phyloP scores from a whole-genome alignment of 1,140 invertebrate genomes.

The Nasonia giraulti region DNA sequence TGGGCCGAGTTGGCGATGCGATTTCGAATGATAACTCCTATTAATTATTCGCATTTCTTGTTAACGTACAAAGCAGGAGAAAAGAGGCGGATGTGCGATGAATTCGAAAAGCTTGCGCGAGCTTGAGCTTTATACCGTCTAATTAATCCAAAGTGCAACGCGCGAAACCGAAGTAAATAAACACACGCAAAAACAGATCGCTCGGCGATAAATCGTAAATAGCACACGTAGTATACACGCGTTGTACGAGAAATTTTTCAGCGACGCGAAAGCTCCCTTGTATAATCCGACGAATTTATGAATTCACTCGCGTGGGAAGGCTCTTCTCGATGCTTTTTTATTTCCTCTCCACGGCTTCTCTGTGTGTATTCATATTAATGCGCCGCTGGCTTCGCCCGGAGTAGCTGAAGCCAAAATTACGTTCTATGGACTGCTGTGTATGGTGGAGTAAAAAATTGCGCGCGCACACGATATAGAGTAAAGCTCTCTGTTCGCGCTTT shows the following conservation, averaged over 20 bases:
- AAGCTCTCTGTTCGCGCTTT: background rate
- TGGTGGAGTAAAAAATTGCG: background rate
- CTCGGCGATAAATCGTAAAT: background rate
- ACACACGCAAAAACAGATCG: background rate
- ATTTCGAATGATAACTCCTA: background rate
- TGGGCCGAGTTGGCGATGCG: background rate
- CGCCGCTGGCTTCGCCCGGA: background rate
- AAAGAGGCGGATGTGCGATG: too few species aligned
- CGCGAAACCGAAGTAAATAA: too few species aligned
- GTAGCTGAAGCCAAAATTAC: background rate
- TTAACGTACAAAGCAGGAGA: too few species aligned
- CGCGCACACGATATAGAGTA: background rate
- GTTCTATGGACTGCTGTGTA: background rate
- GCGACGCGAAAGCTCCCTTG: background rate
- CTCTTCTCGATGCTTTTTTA: conserved; percentile 10
- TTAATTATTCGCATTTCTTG: background rate
- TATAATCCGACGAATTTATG: conserved; percentile 61
- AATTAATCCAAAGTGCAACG: conserved; percentile 24
- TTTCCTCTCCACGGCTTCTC: background rate
- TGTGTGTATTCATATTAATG: background rate
- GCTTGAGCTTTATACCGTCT: background rate
- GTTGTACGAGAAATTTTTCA: background rate
- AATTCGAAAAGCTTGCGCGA: too few species aligned
- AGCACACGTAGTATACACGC: background rate
- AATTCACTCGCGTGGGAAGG: conserved; percentile 43